Evolutionary conservation across 2,797 vertebrate genomes (phyloP).

Genomic region (Capromys pilorides): DNA sequence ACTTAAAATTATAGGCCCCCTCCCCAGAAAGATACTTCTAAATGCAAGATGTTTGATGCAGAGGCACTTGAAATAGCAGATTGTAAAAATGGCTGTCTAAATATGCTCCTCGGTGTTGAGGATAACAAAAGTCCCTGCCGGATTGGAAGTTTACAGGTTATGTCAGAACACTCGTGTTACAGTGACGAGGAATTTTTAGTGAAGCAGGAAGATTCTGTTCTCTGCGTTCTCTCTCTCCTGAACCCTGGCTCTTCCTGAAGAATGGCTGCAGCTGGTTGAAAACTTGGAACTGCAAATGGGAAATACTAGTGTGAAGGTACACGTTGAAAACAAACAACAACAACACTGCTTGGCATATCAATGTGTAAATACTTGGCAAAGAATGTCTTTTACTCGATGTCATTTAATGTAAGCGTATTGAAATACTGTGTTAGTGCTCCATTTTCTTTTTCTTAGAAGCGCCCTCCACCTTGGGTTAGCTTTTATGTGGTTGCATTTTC

Average conservation of each 20-base stretch:
- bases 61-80: conserved; percentile 4
- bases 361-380: not conserved
- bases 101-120: not conserved
- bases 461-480: not conserved
- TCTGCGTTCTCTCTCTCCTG: not conserved
- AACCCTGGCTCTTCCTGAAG: not conserved
- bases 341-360: not conserved
- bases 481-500: not conserved
- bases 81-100: conserved; percentile 39
- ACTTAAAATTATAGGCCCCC: not conserved
- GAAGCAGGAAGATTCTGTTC: conserved; percentile 1
- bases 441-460: conserved; percentile 49
- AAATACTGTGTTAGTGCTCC: not conserved
- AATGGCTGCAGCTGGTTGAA: conserved; percentile 31
- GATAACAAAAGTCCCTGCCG: not conserved
- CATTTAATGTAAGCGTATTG: not conserved
- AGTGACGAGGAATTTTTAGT: not conserved
- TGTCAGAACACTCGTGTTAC: conserved; percentile 10
- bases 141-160: conserved; percentile 35
- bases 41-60: not conserved
- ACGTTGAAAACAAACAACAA: not conserved
- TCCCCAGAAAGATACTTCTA: not conserved
- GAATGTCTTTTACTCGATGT: not conserved
- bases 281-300: not conserved
- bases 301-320: conserved; percentile 33